Evolutionary conservation across 2,113 vertebrate genomes (phyloP).

Genomic region (Brachypteracias leptosomus): DNA sequence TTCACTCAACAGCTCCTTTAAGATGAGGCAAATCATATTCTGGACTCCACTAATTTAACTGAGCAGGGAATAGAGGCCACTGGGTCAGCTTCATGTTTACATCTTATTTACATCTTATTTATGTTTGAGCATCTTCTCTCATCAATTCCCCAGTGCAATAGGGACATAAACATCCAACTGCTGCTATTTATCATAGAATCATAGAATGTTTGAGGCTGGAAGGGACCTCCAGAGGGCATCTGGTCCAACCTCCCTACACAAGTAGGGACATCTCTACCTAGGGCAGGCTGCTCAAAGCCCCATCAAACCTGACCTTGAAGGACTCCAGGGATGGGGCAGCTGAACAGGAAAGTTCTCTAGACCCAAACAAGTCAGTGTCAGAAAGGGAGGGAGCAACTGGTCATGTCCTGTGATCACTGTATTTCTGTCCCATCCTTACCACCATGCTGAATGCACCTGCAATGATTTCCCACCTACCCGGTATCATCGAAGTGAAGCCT

Average conservation of each 20-base stretch:
- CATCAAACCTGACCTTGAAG: too few species aligned
- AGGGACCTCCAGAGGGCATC: too few species aligned
- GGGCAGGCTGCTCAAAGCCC: too few species aligned
- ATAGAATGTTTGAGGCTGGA: too few species aligned
- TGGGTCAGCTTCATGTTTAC: neutral
- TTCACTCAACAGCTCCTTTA: neutral
- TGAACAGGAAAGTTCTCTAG: neutral
- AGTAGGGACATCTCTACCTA: too few species aligned
- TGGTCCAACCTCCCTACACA: too few species aligned
- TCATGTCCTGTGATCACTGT: neutral
- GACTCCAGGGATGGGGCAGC: too few species aligned
- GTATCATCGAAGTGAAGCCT: constrained; percentile 90
- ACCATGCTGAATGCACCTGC: accelerated
- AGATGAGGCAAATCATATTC: neutral
- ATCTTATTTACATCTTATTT: neutral
- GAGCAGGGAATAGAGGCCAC: neutral
- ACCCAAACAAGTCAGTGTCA: neutral
- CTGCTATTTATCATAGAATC: too few species aligned
- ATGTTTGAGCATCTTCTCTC: neutral
- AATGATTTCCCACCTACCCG: constrained; percentile 74
- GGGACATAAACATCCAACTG: neutral
- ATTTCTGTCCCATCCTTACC: neutral
- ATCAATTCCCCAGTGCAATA: neutral
- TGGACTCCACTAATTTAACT: neutral
- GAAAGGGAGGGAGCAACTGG: neutral